Percentiles rank a stretch among this genome's conserved stretches.
phyloP scores from a whole-genome alignment of 2,797 vertebrate genomes.

The Pseudomugil tenellus region DNA sequence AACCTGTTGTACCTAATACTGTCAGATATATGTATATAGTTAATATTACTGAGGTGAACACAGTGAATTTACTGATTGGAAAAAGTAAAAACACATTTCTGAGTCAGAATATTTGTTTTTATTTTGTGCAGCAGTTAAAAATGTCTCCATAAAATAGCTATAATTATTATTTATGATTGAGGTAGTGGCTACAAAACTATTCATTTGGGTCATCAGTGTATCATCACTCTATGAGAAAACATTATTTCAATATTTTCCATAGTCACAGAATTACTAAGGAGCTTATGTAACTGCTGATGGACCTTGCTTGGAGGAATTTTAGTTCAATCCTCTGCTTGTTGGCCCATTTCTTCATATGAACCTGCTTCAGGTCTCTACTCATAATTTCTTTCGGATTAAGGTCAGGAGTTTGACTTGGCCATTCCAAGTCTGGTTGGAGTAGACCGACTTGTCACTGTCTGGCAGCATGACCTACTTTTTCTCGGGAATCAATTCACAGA shows the following conservation, averaged over 20 bases:
- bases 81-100: not conserved
- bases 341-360: not conserved
- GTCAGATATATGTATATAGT: too few species aligned
- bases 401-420: not conserved
- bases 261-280: not conserved
- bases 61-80: too few species aligned
- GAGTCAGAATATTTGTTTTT: not conserved
- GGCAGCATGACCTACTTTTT: not conserved
- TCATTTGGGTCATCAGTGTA: not conserved
- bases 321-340: not conserved
- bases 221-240: not conserved
- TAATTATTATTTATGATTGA: not conserved
- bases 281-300: not conserved
- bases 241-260: not conserved
- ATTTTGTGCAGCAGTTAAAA: too few species aligned
- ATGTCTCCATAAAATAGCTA: not conserved
- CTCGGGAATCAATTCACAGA: not conserved
- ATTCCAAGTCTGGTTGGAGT: not conserved
- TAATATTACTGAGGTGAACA: too few species aligned
- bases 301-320: not conserved
- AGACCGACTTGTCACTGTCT: not conserved
- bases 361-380: not conserved
- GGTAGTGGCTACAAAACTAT: not conserved
- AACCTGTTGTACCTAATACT: too few species aligned
- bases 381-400: slow-evolving; percentile 1